phyloP scores from a whole-genome alignment of 1,140 invertebrate species.

The Himalopsyche phryganea region DNA sequence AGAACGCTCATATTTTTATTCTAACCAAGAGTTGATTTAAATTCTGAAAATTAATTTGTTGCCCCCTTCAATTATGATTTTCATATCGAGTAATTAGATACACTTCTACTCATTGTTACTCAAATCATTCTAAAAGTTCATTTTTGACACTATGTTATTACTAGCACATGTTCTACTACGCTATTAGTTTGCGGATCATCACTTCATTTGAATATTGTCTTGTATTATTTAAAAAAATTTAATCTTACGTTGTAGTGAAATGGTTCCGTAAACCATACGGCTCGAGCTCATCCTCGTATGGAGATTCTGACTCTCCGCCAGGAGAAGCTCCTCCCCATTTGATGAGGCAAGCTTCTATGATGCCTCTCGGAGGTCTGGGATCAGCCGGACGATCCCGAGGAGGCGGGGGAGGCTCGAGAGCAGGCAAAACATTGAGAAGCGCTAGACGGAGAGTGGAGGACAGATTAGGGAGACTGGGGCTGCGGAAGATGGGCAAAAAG shows the following conservation, averaged over 20 bases:
- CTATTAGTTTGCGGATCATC: too few species aligned
- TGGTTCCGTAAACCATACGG: constrained; percentile 59
- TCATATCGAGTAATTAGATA: too few species aligned
- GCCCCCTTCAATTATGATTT: too few species aligned
- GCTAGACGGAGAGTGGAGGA: constrained; percentile 83
- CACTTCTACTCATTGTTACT: too few species aligned
- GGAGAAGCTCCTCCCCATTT: constrained; percentile 43
- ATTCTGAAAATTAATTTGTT: too few species aligned
- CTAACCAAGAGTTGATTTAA: neutral
- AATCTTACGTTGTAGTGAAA: constrained; percentile 62
- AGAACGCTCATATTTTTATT: too few species aligned
- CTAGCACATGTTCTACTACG: too few species aligned
- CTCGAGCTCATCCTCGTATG: constrained; percentile 47
- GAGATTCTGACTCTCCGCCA: constrained; percentile 53
- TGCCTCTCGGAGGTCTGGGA: constrained; percentile 33
- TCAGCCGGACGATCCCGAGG: constrained; percentile 8
- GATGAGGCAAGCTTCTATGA: constrained; percentile 45
- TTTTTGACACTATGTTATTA: too few species aligned
- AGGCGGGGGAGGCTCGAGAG: constrained; percentile 45
- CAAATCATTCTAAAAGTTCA: too few species aligned
- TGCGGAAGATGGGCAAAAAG: constrained; percentile 75
- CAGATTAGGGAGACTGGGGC: constrained; percentile 68
- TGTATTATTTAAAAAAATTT: too few species aligned
- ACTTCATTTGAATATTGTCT: too few species aligned
- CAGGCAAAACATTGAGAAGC: constrained; percentile 66